phyloP scores from a whole-genome alignment of 2,113 vertebrate species.

The Corvus hawaiiensis region DNA sequence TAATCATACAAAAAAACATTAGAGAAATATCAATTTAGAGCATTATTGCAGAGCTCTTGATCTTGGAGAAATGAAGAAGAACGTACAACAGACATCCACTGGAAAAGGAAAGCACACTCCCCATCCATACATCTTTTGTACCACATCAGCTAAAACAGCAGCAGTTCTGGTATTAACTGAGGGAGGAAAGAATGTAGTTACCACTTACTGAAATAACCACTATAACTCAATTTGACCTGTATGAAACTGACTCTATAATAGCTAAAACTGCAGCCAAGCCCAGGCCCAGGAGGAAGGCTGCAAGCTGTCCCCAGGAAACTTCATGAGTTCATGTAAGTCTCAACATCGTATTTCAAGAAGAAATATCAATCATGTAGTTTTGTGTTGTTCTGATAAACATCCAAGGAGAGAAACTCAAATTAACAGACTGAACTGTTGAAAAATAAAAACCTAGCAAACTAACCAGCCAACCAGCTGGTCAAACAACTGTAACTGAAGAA shows the following conservation, averaged over 20 bases:
- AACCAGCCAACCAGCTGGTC: background rate
- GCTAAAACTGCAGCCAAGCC: background rate
- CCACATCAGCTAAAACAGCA: background rate
- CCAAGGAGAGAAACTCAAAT: background rate
- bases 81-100: background rate
- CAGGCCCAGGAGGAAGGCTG: background rate
- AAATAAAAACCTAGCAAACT: background rate
- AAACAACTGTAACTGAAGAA: background rate
- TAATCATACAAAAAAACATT: background rate
- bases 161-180: background rate
- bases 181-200: background rate
- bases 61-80: background rate
- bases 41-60: background rate
- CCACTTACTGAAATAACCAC: background rate
- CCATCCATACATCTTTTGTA: background rate
- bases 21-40: background rate
- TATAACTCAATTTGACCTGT: background rate
- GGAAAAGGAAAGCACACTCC: background rate
- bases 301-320: background rate
- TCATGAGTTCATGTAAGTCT: background rate
- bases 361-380: background rate
- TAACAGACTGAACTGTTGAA: background rate
- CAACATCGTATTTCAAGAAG: background rate
- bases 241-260: background rate
- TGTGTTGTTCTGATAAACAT: background rate